Percentiles rank a stretch among this genome's conserved stretches.
Conservation (phyloP, 2,888 invertebrate genomes). For the Drosophila setosimentum region DNA sequence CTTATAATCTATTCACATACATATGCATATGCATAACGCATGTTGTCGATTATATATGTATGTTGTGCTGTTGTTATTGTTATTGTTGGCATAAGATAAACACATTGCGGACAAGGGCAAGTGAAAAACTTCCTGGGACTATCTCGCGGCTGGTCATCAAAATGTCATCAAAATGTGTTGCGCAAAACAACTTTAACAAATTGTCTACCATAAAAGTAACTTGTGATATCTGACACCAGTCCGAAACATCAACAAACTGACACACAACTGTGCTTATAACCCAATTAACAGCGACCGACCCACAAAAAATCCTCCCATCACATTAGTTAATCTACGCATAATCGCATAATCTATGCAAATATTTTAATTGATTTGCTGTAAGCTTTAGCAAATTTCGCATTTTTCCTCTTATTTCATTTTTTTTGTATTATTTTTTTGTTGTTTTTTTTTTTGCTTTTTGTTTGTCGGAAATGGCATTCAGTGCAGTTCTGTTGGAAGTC, state of each 20-base stretch:
- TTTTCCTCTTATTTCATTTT: not conserved
- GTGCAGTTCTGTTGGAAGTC: constrained; percentile 11
- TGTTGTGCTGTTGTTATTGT: too few relatives aligned
- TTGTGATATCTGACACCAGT: not conserved
- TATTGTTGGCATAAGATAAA: constrained; percentile 24
- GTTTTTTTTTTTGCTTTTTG: not conserved
- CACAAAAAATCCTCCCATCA: constrained; percentile 5
- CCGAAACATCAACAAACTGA: not conserved
- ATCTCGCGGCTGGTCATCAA: constrained; percentile 42
- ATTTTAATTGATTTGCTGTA: not conserved
- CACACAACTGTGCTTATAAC: not conserved
- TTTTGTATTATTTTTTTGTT: too few relatives aligned
- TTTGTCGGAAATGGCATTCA: constrained; percentile 34
- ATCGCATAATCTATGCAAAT: not conserved
- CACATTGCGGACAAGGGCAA: constrained; percentile 19
- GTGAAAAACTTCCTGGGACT: constrained; percentile 44
- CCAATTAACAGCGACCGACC: not conserved
- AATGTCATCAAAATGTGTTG: constrained; percentile 44
- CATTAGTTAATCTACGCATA: not conserved
- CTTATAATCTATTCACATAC: not conserved
- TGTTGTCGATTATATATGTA: too few relatives aligned
- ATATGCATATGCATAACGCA: too few relatives aligned
- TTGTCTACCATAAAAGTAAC: constrained; percentile 43
- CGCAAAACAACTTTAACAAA: constrained; percentile 43
- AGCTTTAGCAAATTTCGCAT: not conserved